Conservation (phyloP, 2,888 invertebrate species). For the Scrobipalpa atriplicella region DNA sequence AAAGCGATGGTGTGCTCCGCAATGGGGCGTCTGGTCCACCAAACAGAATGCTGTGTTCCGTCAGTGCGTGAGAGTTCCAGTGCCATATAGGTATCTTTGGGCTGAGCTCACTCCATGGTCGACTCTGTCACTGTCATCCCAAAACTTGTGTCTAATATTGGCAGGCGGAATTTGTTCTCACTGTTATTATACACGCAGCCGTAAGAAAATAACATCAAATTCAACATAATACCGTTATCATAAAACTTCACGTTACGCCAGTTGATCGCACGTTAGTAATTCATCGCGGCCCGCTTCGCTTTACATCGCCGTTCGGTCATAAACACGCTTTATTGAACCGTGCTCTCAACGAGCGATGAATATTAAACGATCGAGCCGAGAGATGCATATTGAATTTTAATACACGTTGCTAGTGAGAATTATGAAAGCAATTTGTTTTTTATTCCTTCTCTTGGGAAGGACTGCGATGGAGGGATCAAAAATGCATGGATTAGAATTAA, state of each 20-base stretch:
- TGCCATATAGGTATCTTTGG: no score
- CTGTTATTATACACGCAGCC: not conserved
- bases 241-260: not conserved
- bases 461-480: not conserved
- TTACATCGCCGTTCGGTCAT: slow-evolving; percentile 64
- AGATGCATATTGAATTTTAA: slow-evolving; percentile 66
- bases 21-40: no score
- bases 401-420: slow-evolving; percentile 32
- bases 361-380: slow-evolving; percentile 58
- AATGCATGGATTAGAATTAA: slow-evolving; percentile 1
- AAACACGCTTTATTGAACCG: slow-evolving; percentile 71
- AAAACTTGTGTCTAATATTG: no score
- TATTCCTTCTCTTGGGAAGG: not conserved
- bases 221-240: no score
- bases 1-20: no score
- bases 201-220: not conserved
- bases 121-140: no score
- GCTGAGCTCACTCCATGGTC: no score
- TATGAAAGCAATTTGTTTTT: slow-evolving; percentile 18
- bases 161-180: no score
- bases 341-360: slow-evolving; percentile 66
- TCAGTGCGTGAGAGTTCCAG: no score
- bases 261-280: slow-evolving; percentile 57
- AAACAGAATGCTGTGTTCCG: no score
- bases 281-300: slow-evolving; percentile 51